Conservation (phyloP, 2,888 invertebrate genomes). For the Eristalis intricaria region DNA sequence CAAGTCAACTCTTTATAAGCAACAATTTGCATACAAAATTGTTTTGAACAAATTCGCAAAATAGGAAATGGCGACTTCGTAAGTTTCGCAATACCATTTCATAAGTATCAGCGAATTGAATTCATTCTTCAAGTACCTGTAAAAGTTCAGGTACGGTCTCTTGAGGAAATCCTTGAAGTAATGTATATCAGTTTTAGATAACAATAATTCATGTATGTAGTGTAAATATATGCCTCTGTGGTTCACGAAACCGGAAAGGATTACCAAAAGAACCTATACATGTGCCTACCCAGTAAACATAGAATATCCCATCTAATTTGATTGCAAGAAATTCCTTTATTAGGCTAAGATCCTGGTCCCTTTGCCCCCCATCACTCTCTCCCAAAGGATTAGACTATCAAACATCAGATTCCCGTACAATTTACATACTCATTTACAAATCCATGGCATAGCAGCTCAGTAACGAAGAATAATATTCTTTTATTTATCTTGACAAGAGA, state of each 20-base stretch:
- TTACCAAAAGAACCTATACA: background rate
- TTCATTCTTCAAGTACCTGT: background rate
- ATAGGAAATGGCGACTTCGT: background rate
- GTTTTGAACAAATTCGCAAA: background rate
- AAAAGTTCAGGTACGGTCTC: background rate
- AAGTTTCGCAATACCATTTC: background rate
- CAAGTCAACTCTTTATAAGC: background rate
- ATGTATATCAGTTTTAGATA: background rate
- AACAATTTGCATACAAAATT: background rate
- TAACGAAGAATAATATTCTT: slow-evolving; percentile 43
- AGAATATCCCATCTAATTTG: slow-evolving; percentile 19
- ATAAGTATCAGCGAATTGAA: background rate
- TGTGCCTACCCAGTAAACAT: slow-evolving; percentile 10
- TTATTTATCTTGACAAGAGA: slow-evolving; percentile 26
- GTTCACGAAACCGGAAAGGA: background rate
- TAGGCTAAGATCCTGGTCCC: background rate
- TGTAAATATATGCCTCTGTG: background rate
- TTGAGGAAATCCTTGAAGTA: background rate
- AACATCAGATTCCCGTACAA: slow-evolving; percentile 31
- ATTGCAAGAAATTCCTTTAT: slow-evolving; percentile 23
- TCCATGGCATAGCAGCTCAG: slow-evolving; percentile 33
- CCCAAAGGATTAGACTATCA: slow-evolving; percentile 20
- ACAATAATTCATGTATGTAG: background rate
- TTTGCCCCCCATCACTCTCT: background rate
- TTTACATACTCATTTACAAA: slow-evolving; percentile 57